Conservation (phyloP, 30 jellyfish, hydroid and myxozoan genomes). For the Pelagia noctiluca region DNA sequence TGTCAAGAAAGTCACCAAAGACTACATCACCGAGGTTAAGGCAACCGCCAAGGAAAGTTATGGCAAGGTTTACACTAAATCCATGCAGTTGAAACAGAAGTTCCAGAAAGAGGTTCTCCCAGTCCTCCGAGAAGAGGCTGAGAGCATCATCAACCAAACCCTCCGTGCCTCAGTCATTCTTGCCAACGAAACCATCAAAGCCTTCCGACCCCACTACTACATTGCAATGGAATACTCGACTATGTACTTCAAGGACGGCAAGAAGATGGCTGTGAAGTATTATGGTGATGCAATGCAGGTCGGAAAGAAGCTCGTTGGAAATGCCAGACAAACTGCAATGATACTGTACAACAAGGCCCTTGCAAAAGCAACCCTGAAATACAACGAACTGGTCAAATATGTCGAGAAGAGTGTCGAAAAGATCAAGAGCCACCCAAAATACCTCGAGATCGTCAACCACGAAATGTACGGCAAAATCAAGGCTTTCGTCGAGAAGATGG, state of each 20-base stretch:
- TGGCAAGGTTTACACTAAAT: constrained; percentile 39
- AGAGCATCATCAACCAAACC: constrained; percentile 90
- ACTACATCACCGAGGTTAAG: constrained; percentile 17
- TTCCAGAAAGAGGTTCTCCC: constrained; percentile 73
- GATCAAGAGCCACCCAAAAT: constrained; percentile 62
- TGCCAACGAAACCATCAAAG: constrained; percentile 80
- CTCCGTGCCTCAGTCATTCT: constrained; percentile 76
- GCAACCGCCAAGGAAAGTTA: constrained; percentile 58
- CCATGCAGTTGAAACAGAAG: constrained; percentile 28
- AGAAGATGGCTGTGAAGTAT: not conserved
- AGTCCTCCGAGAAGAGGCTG: constrained; percentile 79
- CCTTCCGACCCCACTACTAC: constrained; percentile 86
- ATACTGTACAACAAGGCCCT: constrained; percentile 49
- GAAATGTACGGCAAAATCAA: constrained; percentile 26
- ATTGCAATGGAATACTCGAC: constrained; percentile 31
- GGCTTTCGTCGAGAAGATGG: constrained; percentile 38
- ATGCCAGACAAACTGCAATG: constrained; percentile 40
- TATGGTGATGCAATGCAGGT: constrained; percentile 23
- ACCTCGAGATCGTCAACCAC: constrained; percentile 58
- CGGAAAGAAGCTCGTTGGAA: constrained; percentile 4
- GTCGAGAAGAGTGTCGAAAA: constrained; percentile 33
- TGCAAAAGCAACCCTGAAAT: not conserved
- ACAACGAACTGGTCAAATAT: constrained; percentile 10
- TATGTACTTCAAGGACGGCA: constrained; percentile 24
- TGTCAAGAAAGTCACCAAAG: constrained; percentile 7